Percentiles rank a stretch among this genome's conserved stretches.
Evolutionary conservation across 2,113 vertebrate genomes (phyloP).

Genomic region (Brachypodius melanocephalos): DNA sequence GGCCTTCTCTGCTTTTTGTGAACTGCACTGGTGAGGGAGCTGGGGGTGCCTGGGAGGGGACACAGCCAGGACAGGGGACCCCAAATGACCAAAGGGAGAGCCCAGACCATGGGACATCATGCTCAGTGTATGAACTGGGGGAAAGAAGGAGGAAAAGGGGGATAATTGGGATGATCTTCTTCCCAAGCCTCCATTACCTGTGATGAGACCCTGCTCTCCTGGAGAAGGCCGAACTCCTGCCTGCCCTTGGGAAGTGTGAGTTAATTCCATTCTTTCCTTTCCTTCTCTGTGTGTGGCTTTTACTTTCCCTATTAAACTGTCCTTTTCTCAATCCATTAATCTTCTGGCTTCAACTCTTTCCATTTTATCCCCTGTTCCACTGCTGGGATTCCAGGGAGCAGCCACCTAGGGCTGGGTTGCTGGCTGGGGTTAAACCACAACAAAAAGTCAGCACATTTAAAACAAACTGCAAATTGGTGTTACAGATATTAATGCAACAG

Average conservation of each 20-base stretch:
- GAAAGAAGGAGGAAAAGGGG: neutral
- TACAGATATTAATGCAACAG: neutral
- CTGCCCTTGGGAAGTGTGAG: neutral
- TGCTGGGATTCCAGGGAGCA: neutral
- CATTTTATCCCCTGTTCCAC: neutral
- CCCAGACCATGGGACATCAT: rapidly evolving
- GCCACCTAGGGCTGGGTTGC: neutral
- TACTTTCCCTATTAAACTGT: neutral
- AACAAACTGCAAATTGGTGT: neutral
- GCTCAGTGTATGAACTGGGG: rapidly evolving
- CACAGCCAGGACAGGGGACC: neutral
- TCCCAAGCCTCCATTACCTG: too few species aligned
- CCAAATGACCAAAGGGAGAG: neutral
- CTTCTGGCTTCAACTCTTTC: neutral
- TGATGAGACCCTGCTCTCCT: neutral
- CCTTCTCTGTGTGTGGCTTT: neutral
- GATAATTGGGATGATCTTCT: neutral
- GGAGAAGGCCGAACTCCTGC: neutral
- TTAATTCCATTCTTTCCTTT: neutral
- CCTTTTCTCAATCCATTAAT: neutral
- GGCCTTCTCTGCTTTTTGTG: neutral
- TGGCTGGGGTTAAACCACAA: neutral
- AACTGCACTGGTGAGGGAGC: neutral
- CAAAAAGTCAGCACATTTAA: neutral
- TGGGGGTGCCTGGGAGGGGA: neutral